These are phyloP conservation scores for Microcebus ravelobensis DNA, from an alignment of 2,113 vertebrate species.

Conservation along the genomic window DNA sequence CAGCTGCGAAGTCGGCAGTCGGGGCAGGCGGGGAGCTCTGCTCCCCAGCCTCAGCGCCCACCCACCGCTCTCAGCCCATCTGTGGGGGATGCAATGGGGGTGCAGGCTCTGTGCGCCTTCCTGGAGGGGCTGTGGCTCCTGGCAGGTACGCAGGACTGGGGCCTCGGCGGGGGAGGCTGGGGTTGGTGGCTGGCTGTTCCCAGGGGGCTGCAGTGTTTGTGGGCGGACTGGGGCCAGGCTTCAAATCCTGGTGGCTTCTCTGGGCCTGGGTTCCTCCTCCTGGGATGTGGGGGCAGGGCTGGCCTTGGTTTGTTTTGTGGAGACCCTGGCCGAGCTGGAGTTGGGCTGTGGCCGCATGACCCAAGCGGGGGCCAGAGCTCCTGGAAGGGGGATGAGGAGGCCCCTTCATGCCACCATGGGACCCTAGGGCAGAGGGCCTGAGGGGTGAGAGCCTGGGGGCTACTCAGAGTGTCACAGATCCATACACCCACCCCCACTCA, in stretches of 20 bases:
- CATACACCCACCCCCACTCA: accelerated
- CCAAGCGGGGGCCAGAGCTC: not conserved
- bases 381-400: not conserved
- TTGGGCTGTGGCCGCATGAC: not conserved
- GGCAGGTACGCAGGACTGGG: conserved; percentile 82
- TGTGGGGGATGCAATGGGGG: conserved; percentile 81
- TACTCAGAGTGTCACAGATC: not conserved
- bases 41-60: not conserved
- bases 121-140: conserved; percentile 83
- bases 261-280: not conserved
- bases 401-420: not conserved
- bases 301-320: not conserved
- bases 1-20: not conserved
- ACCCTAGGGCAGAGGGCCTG: not conserved
- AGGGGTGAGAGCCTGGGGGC: not conserved
- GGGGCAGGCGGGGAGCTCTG: not conserved
- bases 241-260: not conserved
- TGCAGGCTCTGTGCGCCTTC: conserved; percentile 76
- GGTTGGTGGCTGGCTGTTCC: not conserved
- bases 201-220: not conserved
- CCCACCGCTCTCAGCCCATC: conserved; percentile 55
- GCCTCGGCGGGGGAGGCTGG: not conserved
- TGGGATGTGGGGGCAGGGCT: not conserved
- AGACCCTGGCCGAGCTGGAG: not conserved
- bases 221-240: not conserved